These are phyloP conservation scores for Halocynthia aurantium DNA, from an alignment of 23 tunicate species.

Conservation along the genomic window DNA sequence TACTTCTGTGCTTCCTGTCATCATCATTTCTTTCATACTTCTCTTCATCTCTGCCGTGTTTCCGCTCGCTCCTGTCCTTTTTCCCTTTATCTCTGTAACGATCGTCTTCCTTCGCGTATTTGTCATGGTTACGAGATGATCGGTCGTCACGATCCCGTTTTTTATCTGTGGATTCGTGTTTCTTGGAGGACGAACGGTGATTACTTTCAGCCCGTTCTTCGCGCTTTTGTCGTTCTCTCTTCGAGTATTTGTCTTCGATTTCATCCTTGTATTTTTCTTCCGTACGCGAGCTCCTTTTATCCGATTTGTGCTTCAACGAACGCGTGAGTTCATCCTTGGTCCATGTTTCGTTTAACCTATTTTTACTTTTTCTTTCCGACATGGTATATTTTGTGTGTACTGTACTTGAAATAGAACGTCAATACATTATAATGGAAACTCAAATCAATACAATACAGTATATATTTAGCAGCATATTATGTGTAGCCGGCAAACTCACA, in stretches of 20 bases:
- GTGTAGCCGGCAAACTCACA: background rate
- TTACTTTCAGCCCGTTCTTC: slow-evolving; percentile 14
- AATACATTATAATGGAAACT: background rate
- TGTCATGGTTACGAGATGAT: background rate
- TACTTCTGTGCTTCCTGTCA: background rate
- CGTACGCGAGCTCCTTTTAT: slow-evolving; percentile 4
- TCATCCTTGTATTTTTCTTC: slow-evolving; percentile 12
- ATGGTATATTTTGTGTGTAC: background rate
- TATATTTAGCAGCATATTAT: background rate
- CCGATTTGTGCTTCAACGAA: slow-evolving; percentile 21
- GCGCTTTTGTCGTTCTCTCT: background rate
- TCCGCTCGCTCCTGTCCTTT: slow-evolving; percentile 27
- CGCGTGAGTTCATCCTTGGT: slow-evolving; percentile 58
- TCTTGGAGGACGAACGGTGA: background rate
- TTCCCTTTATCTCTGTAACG: background rate
- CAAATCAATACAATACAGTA: background rate
- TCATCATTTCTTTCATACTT: slow-evolving; percentile 4
- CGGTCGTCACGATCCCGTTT: background rate
- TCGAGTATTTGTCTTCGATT: background rate
- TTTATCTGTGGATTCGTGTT: background rate
- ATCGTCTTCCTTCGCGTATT: slow-evolving; percentile 14
- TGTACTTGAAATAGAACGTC: no score
- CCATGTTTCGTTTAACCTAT: slow-evolving; percentile 70
- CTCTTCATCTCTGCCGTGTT: slow-evolving; percentile 6
- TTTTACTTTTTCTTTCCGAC: slow-evolving; percentile 20